Conservation (phyloP, 2,113 vertebrate species). For the Megaceryle maxima region DNA sequence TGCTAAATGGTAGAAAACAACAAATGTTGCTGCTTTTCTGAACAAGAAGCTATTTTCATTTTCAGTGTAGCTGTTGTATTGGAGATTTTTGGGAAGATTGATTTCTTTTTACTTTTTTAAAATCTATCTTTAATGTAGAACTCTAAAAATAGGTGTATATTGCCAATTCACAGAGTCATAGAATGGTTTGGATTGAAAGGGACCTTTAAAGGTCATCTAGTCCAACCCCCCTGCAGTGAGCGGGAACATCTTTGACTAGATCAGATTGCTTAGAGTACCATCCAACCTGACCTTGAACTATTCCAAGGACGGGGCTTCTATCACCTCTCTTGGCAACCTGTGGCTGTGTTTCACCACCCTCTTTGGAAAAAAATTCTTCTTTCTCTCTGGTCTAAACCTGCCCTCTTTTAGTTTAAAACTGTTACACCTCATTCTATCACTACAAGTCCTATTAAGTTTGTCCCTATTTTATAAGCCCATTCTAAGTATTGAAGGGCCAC, state of each 20-base stretch:
- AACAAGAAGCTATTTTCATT: not conserved
- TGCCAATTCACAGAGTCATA: not conserved
- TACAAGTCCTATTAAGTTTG: not conserved
- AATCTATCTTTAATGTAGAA: not conserved
- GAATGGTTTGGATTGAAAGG: not conserved
- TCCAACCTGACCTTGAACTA: not conserved
- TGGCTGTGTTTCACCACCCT: not conserved
- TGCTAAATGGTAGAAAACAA: not conserved
- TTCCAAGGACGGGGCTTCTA: not conserved
- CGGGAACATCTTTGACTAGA: not conserved
- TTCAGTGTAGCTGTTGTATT: not conserved
- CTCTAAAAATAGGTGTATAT: not conserved
- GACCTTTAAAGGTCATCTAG: not conserved
- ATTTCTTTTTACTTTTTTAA: not conserved
- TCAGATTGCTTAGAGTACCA: not conserved
- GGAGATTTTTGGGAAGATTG: not conserved
- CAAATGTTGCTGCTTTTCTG: not conserved
- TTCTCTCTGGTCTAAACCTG: not conserved
- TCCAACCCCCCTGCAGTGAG: not conserved
- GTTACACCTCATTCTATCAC: fast-evolving
- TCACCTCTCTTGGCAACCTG: not conserved
- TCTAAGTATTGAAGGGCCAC: not conserved
- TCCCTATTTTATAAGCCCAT: not conserved
- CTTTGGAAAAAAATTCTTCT: not conserved
- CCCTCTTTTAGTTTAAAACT: not conserved